phyloP scores from a whole-genome alignment of 2,797 vertebrate species.

The Petrocephalus schoutedeni region DNA sequence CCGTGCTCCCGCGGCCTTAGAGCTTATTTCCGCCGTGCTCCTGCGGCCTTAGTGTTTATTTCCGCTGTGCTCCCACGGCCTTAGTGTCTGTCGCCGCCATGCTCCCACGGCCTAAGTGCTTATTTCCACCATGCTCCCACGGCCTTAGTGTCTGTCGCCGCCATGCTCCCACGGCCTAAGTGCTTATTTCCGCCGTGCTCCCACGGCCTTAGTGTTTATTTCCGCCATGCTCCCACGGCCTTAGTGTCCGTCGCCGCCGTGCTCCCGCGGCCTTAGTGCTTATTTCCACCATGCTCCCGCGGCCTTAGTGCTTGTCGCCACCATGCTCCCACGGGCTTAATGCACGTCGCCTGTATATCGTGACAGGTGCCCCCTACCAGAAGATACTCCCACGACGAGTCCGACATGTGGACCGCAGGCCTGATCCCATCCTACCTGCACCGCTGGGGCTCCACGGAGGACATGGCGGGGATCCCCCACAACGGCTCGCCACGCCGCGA shows the following conservation, averaged over 20 bases:
- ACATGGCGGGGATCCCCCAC: slow-evolving; percentile 68
- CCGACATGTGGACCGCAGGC: slow-evolving; percentile 78
- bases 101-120: not conserved
- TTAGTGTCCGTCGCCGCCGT: not conserved
- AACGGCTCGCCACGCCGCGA: slow-evolving; percentile 68
- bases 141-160: too few relatives aligned
- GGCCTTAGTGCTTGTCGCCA: too few relatives aligned
- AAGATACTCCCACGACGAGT: slow-evolving; percentile 90
- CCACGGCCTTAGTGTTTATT: not conserved
- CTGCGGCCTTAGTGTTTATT: too few relatives aligned
- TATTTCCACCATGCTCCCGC: too few relatives aligned
- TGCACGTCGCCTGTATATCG: slow-evolving; percentile 46
- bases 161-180: too few relatives aligned
- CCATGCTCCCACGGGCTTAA: not conserved
- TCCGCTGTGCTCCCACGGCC: not conserved
- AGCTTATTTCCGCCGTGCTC: not conserved
- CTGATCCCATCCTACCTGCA: slow-evolving; percentile 77
- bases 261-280: not conserved
- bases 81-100: not conserved
- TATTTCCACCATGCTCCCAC: not conserved
- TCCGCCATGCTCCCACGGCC: not conserved
- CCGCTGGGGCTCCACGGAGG: slow-evolving; percentile 81
- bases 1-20: not conserved
- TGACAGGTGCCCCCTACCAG: slow-evolving; percentile 84
- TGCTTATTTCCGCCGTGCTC: too few relatives aligned